Percentiles rank a stretch among this genome's conserved stretches.
Evolutionary conservation across 1,140 invertebrate genomes (phyloP).

Genomic region (Geopemphigus sp.): DNA sequence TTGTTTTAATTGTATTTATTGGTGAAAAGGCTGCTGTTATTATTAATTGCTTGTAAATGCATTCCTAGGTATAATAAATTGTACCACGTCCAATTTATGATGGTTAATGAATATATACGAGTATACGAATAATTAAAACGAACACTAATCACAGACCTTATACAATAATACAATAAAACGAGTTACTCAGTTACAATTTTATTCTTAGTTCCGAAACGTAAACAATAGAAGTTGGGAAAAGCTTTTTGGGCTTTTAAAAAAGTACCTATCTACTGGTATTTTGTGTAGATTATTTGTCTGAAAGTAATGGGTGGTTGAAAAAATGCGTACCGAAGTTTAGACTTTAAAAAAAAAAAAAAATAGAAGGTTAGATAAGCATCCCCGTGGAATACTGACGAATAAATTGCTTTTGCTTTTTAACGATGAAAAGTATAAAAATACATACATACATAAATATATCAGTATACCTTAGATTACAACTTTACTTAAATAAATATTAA

Average conservation of each 20-base stretch:
- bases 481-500: too few species aligned
- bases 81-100: too few species aligned
- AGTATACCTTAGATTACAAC: too few species aligned
- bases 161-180: not conserved
- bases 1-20: not conserved
- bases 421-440: conserved; percentile 5
- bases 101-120: not conserved
- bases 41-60: not conserved
- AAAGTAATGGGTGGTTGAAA: not conserved
- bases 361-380: conserved; percentile 10
- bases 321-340: not conserved
- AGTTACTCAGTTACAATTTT: not conserved
- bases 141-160: not conserved
- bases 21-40: not conserved
- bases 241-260: not conserved
- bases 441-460: too few species aligned
- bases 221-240: not conserved
- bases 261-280: not conserved
- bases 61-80: not conserved
- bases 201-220: not conserved
- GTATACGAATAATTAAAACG: not conserved
- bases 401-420: not conserved
- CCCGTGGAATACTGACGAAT: not conserved
- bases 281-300: conserved; percentile 12
- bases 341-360: not conserved